These are phyloP conservation scores for Amiota communis DNA, from an alignment of 2,888 invertebrate species.

Conservation along the genomic window DNA sequence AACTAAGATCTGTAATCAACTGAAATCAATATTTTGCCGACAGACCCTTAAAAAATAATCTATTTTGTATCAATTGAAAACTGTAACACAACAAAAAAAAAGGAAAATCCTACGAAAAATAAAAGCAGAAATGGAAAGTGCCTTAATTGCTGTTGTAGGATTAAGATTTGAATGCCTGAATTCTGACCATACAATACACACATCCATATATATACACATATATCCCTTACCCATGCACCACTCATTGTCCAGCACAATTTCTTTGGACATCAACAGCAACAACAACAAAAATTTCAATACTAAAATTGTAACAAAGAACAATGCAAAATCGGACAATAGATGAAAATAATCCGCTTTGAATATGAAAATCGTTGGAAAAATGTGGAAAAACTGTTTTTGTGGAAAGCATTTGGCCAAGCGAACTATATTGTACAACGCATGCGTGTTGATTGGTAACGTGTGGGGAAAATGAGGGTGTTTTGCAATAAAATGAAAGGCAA, in stretches of 20 bases:
- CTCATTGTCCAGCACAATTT: slow-evolving; percentile 21
- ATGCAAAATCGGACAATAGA: slow-evolving; percentile 11
- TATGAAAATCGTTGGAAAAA: slow-evolving; percentile 48
- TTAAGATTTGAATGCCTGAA: slow-evolving; percentile 44
- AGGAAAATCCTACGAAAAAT: background rate
- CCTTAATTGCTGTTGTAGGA: slow-evolving; percentile 62
- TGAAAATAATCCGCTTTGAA: slow-evolving; percentile 70
- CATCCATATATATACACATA: background rate
- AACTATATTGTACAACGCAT: background rate
- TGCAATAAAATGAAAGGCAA: background rate
- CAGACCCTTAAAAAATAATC: slow-evolving; percentile 9
- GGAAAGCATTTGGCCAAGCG: slow-evolving; percentile 17
- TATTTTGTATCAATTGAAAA: background rate
- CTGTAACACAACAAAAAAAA: background rate
- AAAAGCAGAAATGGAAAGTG: slow-evolving; percentile 56
- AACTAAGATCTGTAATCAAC: slow-evolving; percentile 12
- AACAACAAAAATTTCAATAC: background rate
- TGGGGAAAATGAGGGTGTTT: slow-evolving; percentile 20
- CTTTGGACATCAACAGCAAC: background rate
- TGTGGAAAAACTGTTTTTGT: slow-evolving; percentile 25
- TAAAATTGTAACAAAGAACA: background rate
- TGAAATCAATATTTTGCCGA: slow-evolving; percentile 28
- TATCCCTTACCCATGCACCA: background rate
- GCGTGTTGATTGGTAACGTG: background rate
- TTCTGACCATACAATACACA: slow-evolving; percentile 7